Evolutionary conservation across 35 echinoderm and acorn worm genomes (phyloP), one percentile per base, ranked within the genome.

Genomic region (Patiria miniata): DNA sequence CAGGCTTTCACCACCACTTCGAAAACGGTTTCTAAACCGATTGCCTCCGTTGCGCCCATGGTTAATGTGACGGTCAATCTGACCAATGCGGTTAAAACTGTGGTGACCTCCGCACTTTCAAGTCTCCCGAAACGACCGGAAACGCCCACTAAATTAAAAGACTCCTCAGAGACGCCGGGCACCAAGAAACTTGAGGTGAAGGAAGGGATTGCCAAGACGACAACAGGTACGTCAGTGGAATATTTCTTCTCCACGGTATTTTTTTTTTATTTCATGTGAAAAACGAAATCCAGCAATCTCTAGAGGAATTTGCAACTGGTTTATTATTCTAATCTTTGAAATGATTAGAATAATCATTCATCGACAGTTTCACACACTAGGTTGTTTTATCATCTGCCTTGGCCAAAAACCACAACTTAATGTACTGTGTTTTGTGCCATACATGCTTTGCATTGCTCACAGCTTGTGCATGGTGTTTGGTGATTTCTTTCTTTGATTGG

Each of bases 21-120:
- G 7, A 29, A 34, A 56, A 38, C 15, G n/a, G 8, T 37, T 16
- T 55, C 30, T 76, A 87, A 78, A 56, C 77, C 30, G 18, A 79
- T 29, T 79, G 65, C 65, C 26, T 73, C 65, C 29, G 65, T 73
- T 18, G 65, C 65, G 26, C 65, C 65, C 26, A 73, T 73, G 65
- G 65, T 73, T 10, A 73, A 30, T 34, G 65, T 73, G 23, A 73
- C 65, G 10, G 26, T 73, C 29, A 32, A 10, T 14, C 65, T 32
- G 34, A 34, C 34, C 8, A 34, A 34, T 32, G 19, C 26, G 21
- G 34, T 73, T 34, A 22, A 73, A 23, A 73, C 65, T 73, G 65
- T 73, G 26, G 65, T 73, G 26, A 26, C 26, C 26, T 34, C 65
- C 3, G 42, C 42, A 47, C 42, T 47, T 47, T 47, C 42, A 47